phyloP scores from a whole-genome alignment of 2,113 vertebrate genomes.

The Brienomyrus brachyistius region DNA sequence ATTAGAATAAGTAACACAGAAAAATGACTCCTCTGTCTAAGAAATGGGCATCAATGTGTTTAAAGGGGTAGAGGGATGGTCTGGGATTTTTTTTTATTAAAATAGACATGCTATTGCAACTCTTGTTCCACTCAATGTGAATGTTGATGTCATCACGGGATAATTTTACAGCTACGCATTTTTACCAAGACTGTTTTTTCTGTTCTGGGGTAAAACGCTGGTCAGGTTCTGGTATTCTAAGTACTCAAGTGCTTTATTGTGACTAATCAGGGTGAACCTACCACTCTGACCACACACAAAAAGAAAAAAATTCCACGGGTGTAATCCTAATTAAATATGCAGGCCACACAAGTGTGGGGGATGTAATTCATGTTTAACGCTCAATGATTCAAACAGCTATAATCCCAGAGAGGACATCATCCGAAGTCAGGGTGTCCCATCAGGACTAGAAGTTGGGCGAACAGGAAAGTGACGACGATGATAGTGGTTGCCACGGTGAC shows the following conservation, averaged over 20 bases:
- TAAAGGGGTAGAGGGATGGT: background rate
- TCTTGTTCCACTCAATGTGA: background rate
- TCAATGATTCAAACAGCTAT: background rate
- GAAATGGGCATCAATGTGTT: background rate
- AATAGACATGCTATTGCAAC: background rate
- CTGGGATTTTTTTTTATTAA: background rate
- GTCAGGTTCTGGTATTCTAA: too few relatives aligned
- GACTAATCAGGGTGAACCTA: background rate
- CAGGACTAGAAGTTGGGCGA: background rate
- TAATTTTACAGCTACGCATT: background rate
- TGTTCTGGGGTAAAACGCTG: background rate
- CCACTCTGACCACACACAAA: background rate
- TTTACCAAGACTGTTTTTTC: background rate
- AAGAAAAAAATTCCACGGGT: background rate
- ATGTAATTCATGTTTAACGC: background rate
- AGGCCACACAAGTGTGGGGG: background rate
- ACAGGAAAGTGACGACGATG: background rate
- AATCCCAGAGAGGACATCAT: background rate
- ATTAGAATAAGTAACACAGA: conserved; percentile 8
- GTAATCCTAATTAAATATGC: background rate
- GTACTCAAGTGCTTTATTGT: background rate
- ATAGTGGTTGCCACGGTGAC: too few relatives aligned
- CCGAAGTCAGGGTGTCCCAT: background rate
- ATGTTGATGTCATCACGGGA: background rate
- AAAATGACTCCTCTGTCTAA: background rate